Evolutionary conservation across 2,888 invertebrate species (phyloP).

Genomic region (Drosophila sordidula): DNA sequence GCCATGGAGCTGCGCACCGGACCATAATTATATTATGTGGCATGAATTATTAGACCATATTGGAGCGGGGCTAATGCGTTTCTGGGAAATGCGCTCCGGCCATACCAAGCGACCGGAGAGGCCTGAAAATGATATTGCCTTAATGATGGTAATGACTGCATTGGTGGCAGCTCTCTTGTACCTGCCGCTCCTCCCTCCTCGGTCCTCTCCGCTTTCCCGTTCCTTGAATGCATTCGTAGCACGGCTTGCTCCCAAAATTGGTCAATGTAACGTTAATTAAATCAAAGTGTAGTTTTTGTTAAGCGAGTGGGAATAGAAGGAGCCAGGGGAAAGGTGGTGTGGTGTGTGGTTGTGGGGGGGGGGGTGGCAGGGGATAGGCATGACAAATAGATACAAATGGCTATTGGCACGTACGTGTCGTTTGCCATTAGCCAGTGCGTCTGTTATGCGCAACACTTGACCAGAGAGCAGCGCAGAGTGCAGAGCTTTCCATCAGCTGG

Average conservation of each 20-base stretch:
- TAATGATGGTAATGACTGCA: constrained; percentile 84
- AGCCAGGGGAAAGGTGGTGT: background rate
- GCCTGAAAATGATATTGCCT: constrained; percentile 83
- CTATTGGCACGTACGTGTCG: constrained; percentile 81
- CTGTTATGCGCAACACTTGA: constrained; percentile 65
- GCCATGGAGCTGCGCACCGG: constrained; percentile 63
- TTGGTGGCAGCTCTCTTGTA: constrained; percentile 56
- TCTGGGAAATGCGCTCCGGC: constrained; percentile 72
- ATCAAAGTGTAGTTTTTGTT: constrained; percentile 68
- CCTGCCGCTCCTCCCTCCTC: background rate
- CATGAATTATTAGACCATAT: constrained; percentile 84
- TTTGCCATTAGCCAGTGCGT: constrained; percentile 76
- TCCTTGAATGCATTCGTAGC: constrained; percentile 44
- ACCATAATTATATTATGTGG: constrained; percentile 83
- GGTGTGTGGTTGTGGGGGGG: no score
- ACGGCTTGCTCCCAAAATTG: constrained; percentile 73
- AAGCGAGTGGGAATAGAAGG: constrained; percentile 1
- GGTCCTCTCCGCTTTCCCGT: constrained; percentile 20
- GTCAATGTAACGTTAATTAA: constrained; percentile 83
- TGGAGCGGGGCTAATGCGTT: constrained; percentile 82
- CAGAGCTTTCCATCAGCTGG: constrained; percentile 44
- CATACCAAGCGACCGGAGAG: constrained; percentile 56
- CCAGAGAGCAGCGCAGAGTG: constrained; percentile 10
- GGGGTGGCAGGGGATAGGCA: constrained; percentile 20
- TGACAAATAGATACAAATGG: constrained; percentile 83